These are phyloP conservation scores for Cephus cinctus DNA, from an alignment of 1,140 invertebrate species.

Conservation along the genomic window DNA sequence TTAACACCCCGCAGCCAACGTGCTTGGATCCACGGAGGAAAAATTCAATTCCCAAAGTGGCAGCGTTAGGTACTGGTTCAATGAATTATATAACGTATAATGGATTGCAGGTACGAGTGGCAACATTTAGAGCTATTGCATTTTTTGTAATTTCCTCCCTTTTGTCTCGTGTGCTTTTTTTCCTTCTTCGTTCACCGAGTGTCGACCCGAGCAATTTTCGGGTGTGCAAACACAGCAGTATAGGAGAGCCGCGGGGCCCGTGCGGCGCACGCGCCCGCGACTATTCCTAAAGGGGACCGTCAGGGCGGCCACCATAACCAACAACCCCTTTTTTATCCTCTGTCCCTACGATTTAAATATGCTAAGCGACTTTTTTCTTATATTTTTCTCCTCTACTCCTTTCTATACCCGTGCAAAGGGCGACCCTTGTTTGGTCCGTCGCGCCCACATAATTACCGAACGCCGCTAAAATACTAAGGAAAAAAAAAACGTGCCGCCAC, in stretches of 20 bases:
- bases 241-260: too few species aligned
- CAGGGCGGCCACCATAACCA: slow-evolving; percentile 21
- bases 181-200: slow-evolving; percentile 18
- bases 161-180: slow-evolving; percentile 18
- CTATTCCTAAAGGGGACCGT: slow-evolving; percentile 9
- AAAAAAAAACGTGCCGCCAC: slow-evolving; percentile 11
- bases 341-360: slow-evolving; percentile 41
- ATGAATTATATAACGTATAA: too few species aligned
- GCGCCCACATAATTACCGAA: slow-evolving; percentile 52
- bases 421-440: slow-evolving; percentile 50
- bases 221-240: slow-evolving; percentile 41
- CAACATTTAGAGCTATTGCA: too few species aligned
- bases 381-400: slow-evolving; percentile 21
- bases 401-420: slow-evolving; percentile 19
- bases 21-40: too few species aligned
- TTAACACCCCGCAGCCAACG: too few species aligned
- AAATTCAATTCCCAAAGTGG: too few species aligned
- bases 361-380: slow-evolving; percentile 47
- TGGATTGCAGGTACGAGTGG: too few species aligned
- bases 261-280: slow-evolving; percentile 40
- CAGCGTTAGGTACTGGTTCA: too few species aligned
- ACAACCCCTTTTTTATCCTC: slow-evolving; percentile 27
- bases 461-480: slow-evolving; percentile 25
- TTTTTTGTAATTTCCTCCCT: slow-evolving; percentile 2
- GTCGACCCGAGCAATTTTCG: slow-evolving; percentile 36